A percentile compares a stretch with the other conserved stretches of the same genome.
Evolutionary conservation across 2,113 vertebrate species (phyloP).

Genomic region (Corydoras sp.): DNA sequence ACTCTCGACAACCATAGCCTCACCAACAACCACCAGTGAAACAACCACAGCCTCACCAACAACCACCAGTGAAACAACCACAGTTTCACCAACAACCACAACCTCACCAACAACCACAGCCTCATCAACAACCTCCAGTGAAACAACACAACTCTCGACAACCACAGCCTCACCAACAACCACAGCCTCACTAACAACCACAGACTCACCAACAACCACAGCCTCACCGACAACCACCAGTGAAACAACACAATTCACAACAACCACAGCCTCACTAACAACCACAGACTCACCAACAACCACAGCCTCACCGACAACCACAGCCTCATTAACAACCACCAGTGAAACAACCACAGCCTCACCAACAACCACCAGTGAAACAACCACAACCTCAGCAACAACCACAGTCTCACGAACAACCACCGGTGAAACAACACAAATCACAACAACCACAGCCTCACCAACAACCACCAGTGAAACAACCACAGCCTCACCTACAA

Average conservation of each 20-base stretch:
- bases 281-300: too few relatives aligned
- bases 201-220: too few relatives aligned
- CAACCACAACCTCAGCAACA: constrained; percentile 7
- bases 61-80: neutral
- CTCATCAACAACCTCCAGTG: too few relatives aligned
- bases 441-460: neutral
- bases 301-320: too few relatives aligned
- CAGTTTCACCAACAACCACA: neutral
- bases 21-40: neutral
- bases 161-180: too few relatives aligned
- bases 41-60: neutral
- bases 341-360: neutral
- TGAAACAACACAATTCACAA: too few relatives aligned
- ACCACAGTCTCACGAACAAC: neutral
- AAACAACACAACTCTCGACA: neutral
- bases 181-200: too few relatives aligned
- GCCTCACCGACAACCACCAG: too few relatives aligned
- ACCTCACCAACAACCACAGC: too few relatives aligned
- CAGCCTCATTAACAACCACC: too few relatives aligned
- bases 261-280: too few relatives aligned
- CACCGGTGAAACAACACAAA: neutral
- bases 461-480: neutral
- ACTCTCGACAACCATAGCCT: too few relatives aligned
- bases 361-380: neutral
- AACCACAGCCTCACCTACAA: neutral